Evolutionary conservation across 1,140 invertebrate genomes (phyloP), one percentile per base, ranked within the genome.

Genomic region (Neoseiulus cucumeris): DNA sequence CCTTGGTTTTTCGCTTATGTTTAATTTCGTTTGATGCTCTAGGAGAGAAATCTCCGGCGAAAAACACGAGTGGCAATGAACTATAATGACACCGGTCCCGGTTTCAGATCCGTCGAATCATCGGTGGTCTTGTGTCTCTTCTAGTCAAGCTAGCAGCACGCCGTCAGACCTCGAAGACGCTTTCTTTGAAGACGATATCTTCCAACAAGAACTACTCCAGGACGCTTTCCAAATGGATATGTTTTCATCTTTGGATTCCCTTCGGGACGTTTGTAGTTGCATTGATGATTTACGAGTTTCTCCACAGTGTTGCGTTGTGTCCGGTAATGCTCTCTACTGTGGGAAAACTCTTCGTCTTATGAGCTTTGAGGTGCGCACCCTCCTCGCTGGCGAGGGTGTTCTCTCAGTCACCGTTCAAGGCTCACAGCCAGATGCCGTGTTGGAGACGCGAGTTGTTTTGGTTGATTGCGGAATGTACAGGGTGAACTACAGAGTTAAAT

Each of bases 391-490:
- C 7, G 64, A 64, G 39, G 72, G 74, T 9, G 70, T 68, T 30
- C 65, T 75, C 9, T 71, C 72, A 1, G 72, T 73, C 9, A 69
- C 68, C 30, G 68, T 75, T 14, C 68, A 70, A 44, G 74, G 74
- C 14, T 69, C 72, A 2, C 65, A 70, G 1, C 65, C 68, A 20
- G 69, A 74, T 28, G 68, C 70, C 28, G 72, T 75, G 5, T 65
- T 66, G 7, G 70, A 72, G 45, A 72, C 72, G 18, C 68, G 67
- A 18, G 70, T 74, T 12, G 68, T 69, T 25, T 74, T 72, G 68
- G 72, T 69, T 0, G 73, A 71, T 17, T 72, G 73, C 64, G 72
- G 74, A 65, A 44, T 72, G 18, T 74, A 75, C 64, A 72, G 74
- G 66, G 68, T 76, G 25, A 69, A 66, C 1, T 75, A 72, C 64